These are phyloP conservation scores for Desoria tigrina DNA, from an alignment of 2,888 invertebrate species.

Conservation along the genomic window DNA sequence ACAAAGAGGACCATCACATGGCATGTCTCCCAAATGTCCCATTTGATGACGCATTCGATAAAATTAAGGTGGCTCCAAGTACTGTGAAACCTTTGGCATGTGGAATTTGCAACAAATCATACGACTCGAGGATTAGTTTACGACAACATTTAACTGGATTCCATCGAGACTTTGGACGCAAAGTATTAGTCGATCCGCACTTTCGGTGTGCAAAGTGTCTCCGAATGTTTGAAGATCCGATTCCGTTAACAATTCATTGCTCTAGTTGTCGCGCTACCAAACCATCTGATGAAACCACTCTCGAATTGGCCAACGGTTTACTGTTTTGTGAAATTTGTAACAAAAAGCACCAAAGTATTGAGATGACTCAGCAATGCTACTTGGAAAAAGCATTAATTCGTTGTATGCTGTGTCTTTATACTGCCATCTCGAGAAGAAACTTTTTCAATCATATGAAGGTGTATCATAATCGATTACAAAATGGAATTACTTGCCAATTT, in stretches of 20 bases:
- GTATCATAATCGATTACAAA: slow-evolving; percentile 22
- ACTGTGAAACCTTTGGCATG: not conserved
- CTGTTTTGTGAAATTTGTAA: slow-evolving; percentile 34
- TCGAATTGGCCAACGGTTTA: slow-evolving; percentile 30
- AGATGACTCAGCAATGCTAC: slow-evolving; percentile 34
- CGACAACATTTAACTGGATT: slow-evolving; percentile 26
- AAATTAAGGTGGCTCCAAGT: not conserved
- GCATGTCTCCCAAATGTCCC: slow-evolving; percentile 23
- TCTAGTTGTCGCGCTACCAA: not conserved
- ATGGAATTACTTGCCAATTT: slow-evolving; percentile 38
- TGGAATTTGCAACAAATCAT: not conserved
- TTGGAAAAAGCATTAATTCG: slow-evolving; percentile 28
- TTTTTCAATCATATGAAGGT: slow-evolving; percentile 34
- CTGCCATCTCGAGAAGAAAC: slow-evolving; percentile 23
- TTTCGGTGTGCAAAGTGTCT: slow-evolving; percentile 35
- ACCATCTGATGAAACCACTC: slow-evolving; percentile 25
- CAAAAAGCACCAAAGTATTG: slow-evolving; percentile 27
- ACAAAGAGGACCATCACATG: slow-evolving; percentile 28
- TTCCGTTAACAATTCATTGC: slow-evolving; percentile 24
- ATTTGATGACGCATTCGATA: slow-evolving; percentile 20
- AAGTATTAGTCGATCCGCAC: slow-evolving; percentile 30
- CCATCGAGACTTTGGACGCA: slow-evolving; percentile 25
- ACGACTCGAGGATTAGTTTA: slow-evolving; percentile 18
- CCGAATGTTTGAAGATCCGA: slow-evolving; percentile 21
- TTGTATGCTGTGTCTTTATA: slow-evolving; percentile 38